Percentiles rank a stretch among this genome's conserved stretches.
phyloP scores from a whole-genome alignment of 2,888 invertebrate species.

The Agriotes lineatus region DNA sequence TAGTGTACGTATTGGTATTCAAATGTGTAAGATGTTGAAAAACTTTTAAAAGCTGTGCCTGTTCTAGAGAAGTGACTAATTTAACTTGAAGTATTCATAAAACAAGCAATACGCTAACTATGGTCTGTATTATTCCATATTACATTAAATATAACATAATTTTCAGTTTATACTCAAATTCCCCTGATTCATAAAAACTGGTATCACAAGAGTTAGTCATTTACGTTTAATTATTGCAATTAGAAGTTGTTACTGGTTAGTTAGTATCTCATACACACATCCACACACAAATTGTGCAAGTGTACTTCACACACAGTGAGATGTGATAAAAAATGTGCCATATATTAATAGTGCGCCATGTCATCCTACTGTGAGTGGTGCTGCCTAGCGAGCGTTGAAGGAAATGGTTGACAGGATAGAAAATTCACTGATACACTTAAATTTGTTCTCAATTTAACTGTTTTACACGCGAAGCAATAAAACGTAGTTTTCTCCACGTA shows the following conservation, averaged over 20 bases:
- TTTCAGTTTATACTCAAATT: neutral
- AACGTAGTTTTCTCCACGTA: no score
- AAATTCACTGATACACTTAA: constrained; percentile 30
- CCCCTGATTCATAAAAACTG: no score
- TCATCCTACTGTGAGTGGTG: constrained; percentile 67
- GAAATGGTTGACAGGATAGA: constrained; percentile 49
- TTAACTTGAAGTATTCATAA: neutral
- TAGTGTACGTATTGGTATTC: constrained; percentile 75
- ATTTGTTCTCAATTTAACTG: no score
- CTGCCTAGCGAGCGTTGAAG: constrained; percentile 60
- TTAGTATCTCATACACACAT: constrained; percentile 54
- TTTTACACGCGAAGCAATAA: no score
- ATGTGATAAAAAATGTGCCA: constrained; percentile 64
- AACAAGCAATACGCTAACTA: no score
- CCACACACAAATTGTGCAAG: constrained; percentile 66
- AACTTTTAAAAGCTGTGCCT: constrained; percentile 48
- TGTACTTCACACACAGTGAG: constrained; percentile 56
- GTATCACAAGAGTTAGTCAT: neutral
- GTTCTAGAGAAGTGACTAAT: constrained; percentile 4
- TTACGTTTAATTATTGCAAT: constrained; percentile 18
- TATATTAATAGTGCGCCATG: constrained; percentile 65
- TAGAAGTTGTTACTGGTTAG: constrained; percentile 26
- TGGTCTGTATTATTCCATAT: neutral
- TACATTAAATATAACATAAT: neutral
- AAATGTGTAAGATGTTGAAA: constrained; percentile 69